Percentiles rank a stretch among this genome's conserved stretches.
phyloP scores from a whole-genome alignment of 2,113 vertebrate species.

The Anser cygnoides region DNA sequence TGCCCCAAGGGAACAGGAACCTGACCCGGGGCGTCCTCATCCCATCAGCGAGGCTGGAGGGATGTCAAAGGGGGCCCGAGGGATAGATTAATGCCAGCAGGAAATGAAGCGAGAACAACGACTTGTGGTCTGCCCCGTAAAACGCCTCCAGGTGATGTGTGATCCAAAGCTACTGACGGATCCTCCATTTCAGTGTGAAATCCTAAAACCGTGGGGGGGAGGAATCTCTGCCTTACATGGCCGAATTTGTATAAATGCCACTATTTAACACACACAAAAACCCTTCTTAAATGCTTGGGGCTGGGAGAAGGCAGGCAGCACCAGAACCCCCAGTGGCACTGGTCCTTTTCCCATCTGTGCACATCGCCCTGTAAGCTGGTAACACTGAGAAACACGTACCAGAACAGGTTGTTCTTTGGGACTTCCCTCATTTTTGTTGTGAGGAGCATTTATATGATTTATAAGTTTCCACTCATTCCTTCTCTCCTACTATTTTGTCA shows the following conservation, averaged over 20 bases:
- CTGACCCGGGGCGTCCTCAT: background rate
- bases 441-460: background rate
- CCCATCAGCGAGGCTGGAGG: background rate
- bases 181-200: background rate
- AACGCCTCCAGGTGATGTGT: background rate
- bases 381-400: background rate
- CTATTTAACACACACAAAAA: background rate
- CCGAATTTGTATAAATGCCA: background rate
- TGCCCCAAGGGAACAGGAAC: background rate
- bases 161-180: background rate
- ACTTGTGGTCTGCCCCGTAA: background rate
- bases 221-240: background rate
- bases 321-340: background rate
- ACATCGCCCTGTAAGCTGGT: background rate
- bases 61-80: background rate
- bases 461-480: background rate
- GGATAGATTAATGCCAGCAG: background rate
- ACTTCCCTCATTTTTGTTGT: background rate
- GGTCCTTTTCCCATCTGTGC: background rate
- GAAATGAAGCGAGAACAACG: background rate
- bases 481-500: background rate
- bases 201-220: background rate
- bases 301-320: background rate
- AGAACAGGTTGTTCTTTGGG: background rate
- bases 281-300: background rate